These are phyloP conservation scores for Peromyscus leucopus DNA, from an alignment of 2,113 vertebrate genomes.

Conservation along the genomic window DNA sequence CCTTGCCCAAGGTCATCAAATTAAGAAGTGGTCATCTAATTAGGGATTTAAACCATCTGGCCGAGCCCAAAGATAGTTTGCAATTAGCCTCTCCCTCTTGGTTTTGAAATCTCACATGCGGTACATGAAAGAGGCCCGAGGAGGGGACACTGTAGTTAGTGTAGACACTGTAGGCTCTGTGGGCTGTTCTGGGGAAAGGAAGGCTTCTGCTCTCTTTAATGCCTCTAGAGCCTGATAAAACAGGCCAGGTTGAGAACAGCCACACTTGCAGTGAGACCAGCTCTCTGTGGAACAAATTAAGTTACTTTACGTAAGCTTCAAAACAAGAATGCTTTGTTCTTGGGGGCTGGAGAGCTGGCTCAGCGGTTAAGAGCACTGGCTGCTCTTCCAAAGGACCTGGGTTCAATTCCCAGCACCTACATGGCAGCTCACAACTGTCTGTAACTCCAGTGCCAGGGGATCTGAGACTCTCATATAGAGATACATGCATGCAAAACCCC, in stretches of 20 bases:
- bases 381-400: too few relatives aligned
- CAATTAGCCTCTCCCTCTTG: not conserved
- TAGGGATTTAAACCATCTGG: conserved; percentile 30
- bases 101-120: conserved; percentile 10
- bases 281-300: conserved; percentile 47
- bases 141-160: not conserved
- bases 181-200: not conserved
- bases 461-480: too few relatives aligned
- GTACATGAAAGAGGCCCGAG: conserved; percentile 4
- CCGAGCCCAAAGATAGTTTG: conserved; percentile 31
- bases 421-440: too few relatives aligned
- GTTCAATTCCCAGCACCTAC: too few relatives aligned
- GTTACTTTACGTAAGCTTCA: conserved; percentile 18
- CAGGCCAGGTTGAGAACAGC: not conserved
- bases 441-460: too few relatives aligned
- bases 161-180: too few relatives aligned
- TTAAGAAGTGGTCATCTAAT: conserved; percentile 33
- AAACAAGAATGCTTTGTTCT: conserved; percentile 75
- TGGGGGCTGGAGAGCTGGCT: not conserved
- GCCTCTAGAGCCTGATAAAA: conserved; percentile 48
- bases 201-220: conserved; percentile 60
- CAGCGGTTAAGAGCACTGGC: too few relatives aligned
- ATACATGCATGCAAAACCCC: too few relatives aligned
- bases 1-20: conserved; percentile 61
- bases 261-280: conserved; percentile 30